These are phyloP conservation scores for Gymnarchus niloticus DNA, from an alignment of 2,113 vertebrate species.

Conservation along the genomic window DNA sequence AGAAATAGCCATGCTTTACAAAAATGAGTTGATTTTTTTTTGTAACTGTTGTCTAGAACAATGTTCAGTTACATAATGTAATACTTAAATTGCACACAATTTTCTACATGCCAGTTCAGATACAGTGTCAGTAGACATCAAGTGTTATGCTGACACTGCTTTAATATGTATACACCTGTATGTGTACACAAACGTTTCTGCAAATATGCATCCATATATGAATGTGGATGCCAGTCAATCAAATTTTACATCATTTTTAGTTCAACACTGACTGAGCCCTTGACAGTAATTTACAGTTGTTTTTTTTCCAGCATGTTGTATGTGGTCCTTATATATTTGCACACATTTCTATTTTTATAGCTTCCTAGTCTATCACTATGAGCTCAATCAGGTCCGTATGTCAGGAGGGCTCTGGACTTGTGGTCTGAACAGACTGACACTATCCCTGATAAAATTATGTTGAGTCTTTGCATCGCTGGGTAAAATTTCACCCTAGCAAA, in stretches of 20 bases:
- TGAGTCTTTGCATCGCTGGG: neutral
- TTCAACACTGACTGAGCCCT: neutral
- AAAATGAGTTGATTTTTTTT: neutral
- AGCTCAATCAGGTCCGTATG: too few relatives aligned
- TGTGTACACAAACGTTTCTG: neutral
- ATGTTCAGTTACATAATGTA: neutral
- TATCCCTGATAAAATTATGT: neutral
- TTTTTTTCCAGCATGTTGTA: neutral
- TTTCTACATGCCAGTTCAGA: neutral
- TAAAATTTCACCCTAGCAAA: neutral
- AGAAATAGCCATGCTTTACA: slow-evolving; percentile 3
- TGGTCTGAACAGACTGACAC: neutral
- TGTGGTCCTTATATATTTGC: neutral
- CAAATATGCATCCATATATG: neutral
- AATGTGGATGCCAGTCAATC: neutral
- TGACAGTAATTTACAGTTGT: neutral
- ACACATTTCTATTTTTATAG: too few relatives aligned
- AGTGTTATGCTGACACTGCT: neutral
- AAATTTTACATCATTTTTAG: neutral
- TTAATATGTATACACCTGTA: neutral
- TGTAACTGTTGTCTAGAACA: neutral
- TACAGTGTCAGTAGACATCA: too few relatives aligned
- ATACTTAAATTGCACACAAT: too few relatives aligned
- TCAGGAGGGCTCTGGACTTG: neutral
- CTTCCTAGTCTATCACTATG: too few relatives aligned